Evolutionary conservation across 2,797 vertebrate species (phyloP).

Genomic region (Spinus olivaceus): DNA sequence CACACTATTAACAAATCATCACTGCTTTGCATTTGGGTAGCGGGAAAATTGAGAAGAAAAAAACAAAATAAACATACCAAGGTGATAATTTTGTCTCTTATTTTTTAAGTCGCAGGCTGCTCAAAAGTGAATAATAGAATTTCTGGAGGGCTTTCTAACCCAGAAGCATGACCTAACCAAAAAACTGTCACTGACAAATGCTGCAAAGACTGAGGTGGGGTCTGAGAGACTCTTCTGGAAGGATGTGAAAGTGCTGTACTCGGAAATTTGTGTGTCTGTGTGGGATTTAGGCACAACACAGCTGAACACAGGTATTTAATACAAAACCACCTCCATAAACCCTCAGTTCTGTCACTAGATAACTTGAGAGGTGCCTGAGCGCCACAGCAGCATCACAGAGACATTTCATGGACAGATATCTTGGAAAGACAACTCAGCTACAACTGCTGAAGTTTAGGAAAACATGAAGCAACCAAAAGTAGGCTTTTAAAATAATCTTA

Average conservation of each 20-base stretch:
- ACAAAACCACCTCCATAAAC: not conserved
- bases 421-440: not conserved
- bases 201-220: not conserved
- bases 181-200: accelerated
- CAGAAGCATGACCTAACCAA: not conserved
- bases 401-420: accelerated
- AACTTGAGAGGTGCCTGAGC: not conserved
- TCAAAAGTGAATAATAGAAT: not conserved
- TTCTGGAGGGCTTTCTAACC: not conserved
- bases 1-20: not conserved
- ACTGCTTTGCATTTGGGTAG: not conserved
- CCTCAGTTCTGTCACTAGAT: not conserved
- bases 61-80: not conserved
- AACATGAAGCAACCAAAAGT: not conserved
- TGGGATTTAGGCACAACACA: not conserved
- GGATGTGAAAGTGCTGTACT: not conserved
- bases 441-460: not conserved
- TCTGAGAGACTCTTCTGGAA: not conserved
- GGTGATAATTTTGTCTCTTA: not conserved
- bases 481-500: not conserved
- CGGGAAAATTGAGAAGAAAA: not conserved
- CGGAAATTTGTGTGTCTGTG: accelerated
- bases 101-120: not conserved
- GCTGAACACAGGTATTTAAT: not conserved
- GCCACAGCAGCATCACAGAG: not conserved